A percentile compares a stretch with the other conserved stretches of the same genome.
Evolutionary conservation across 2,797 vertebrate genomes (phyloP).

Genomic region (Spinibarbus caldwelli): DNA sequence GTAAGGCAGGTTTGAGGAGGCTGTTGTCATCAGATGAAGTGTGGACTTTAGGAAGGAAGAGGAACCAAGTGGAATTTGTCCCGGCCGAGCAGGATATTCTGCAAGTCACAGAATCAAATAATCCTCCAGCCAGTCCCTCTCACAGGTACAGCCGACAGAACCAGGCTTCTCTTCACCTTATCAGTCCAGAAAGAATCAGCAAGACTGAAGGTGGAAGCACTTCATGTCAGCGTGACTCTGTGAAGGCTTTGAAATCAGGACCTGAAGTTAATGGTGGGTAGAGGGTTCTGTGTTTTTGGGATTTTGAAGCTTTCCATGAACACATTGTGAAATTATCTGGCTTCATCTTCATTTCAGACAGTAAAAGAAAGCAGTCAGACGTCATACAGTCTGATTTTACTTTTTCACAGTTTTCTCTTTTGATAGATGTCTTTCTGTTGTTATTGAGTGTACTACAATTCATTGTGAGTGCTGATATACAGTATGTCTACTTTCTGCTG

Average conservation of each 20-base stretch:
- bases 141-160: conserved; percentile 38
- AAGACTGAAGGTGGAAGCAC: conserved; percentile 40
- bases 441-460: conserved; percentile 35
- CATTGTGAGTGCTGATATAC: conserved; percentile 34
- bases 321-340: not conserved
- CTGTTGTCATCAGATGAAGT: conserved; percentile 56
- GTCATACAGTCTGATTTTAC: conserved; percentile 2
- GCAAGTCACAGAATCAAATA: conserved; percentile 38
- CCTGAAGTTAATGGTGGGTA: conserved; percentile 48
- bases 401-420: not conserved
- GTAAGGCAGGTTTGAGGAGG: conserved; percentile 55
- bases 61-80: conserved; percentile 49
- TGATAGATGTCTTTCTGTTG: conserved; percentile 4
- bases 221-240: conserved; percentile 26
- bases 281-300: conserved; percentile 6
- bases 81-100: conserved; percentile 44
- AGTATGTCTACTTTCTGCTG: conserved; percentile 44
- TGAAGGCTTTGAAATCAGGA: conserved; percentile 34
- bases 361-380: not conserved
- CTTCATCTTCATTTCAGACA: not conserved
- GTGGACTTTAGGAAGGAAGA: conserved; percentile 57
- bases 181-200: conserved; percentile 36
- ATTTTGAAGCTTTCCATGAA: not conserved
- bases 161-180: conserved; percentile 28
- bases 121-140: conserved; percentile 28